These are phyloP conservation scores for Protosalanx chinensis DNA, from an alignment of 2,797 vertebrate species.

Conservation along the genomic window DNA sequence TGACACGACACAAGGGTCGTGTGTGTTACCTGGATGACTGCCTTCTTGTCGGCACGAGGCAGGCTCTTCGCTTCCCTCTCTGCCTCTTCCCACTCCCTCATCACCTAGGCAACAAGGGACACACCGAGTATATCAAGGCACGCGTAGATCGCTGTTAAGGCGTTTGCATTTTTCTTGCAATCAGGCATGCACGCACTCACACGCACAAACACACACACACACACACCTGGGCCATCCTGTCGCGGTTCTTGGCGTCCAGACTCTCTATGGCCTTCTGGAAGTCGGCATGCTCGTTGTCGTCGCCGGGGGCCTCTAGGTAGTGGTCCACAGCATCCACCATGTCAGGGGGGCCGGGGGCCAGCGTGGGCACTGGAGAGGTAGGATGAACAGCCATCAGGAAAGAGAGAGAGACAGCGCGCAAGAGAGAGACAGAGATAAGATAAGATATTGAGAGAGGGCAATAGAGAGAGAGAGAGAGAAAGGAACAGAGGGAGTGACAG, in stretches of 20 bases:
- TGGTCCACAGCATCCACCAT: constrained; percentile 92
- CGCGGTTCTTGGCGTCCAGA: constrained; percentile 92
- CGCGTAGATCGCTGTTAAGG: not conserved
- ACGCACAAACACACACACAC: constrained; percentile 8
- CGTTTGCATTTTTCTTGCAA: not conserved
- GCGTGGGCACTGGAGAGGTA: constrained; percentile 83
- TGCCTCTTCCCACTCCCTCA: constrained; percentile 99
- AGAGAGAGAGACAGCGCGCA: not conserved
- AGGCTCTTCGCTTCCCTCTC: constrained; percentile 92
- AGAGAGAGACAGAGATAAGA: not conserved
- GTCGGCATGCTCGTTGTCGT: constrained; percentile 88
- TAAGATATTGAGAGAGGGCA: too few species aligned
- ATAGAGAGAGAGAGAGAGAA: not conserved
- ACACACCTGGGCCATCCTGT: constrained; percentile 91
- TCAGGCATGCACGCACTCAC: not conserved
- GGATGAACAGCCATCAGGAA: not conserved
- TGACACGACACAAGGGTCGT: not conserved
- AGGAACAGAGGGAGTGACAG: not conserved
- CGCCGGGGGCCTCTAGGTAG: constrained; percentile 89
- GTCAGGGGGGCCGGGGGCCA: constrained; percentile 89
- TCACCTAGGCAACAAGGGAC: constrained; percentile 75
- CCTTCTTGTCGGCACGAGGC: constrained; percentile 93
- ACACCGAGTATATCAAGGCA: not conserved
- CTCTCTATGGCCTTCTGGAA: constrained; percentile 98
- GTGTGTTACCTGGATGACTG: constrained; percentile 89